These are phyloP conservation scores for Panagrolaimus sp. DNA, from an alignment of 1,140 invertebrate species.

Conservation along the genomic window DNA sequence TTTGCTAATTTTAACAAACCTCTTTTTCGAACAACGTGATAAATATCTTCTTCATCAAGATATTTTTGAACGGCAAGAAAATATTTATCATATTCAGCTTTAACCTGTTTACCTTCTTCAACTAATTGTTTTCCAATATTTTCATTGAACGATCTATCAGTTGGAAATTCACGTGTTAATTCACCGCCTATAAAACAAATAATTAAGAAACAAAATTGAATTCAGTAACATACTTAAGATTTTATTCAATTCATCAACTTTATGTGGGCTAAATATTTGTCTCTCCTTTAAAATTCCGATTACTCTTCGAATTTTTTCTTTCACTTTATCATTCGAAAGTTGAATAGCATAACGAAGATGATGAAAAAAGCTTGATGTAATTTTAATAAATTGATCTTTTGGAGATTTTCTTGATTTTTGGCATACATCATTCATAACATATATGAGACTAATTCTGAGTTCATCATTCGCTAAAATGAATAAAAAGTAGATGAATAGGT, in stretches of 20 bases:
- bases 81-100: neutral
- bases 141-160: too few species aligned
- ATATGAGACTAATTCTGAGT: conserved; percentile 43
- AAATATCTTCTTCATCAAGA: neutral
- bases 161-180: too few species aligned
- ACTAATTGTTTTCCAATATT: too few species aligned
- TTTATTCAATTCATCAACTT: conserved; percentile 1
- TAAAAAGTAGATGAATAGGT: conserved; percentile 1
- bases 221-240: neutral
- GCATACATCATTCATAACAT: conserved; percentile 54
- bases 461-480: conserved; percentile 31
- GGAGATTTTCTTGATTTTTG: conserved; percentile 46
- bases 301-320: conserved; percentile 43
- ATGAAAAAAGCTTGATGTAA: conserved; percentile 1
- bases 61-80: neutral
- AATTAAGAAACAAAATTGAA: neutral
- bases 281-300: conserved; percentile 46
- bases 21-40: too few species aligned
- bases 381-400: conserved; percentile 32
- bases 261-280: conserved; percentile 14
- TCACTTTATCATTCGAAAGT: conserved; percentile 32
- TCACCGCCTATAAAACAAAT: neutral
- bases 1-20: too few species aligned
- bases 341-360: neutral
- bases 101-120: neutral